Evolutionary conservation across 2,888 invertebrate species (phyloP), one percentile per base, ranked within the genome.

Genomic region (Machimus rusticus): DNA sequence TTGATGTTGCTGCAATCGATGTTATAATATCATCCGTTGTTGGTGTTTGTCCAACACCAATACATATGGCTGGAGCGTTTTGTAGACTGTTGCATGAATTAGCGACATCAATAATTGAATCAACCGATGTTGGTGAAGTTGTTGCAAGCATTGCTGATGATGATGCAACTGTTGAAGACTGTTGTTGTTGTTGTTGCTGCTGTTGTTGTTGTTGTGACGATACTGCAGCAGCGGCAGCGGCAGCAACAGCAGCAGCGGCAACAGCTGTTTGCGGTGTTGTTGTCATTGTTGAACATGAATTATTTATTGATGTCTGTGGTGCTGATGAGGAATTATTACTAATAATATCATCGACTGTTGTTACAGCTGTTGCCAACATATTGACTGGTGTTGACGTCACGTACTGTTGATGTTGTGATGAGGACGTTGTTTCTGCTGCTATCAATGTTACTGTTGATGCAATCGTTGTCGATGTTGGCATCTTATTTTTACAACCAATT

Each of bases 31-130:
- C 82, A 74, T 88, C 88, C 4, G 79, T 81, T 74, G 87, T 87
- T 46, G 66, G 8, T 37, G 79, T 86, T 39, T 79, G 81, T 1
- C 74, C 85, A 74, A 79, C 51, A 31, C 88, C 88, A 77, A 88
- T 88, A 39, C 88, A 88, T 39, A 89, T 89, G 23, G 89, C 77
- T 39, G 88, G 88, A 39, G 87, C 87, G 39, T 88, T 82, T 88
- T 74, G 23, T 14, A 87, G 78, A 86, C 86, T 88, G 74, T 87
- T 87, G 43, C 87, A 87, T 1, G 86, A 86, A 74, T 87, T 87
- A 19, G 85, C 55, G 16, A 86, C 88, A 85, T 85, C 85, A 74
- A 85, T 74, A n/a, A 87, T 84, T 16, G 87, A 87, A 46, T 89
- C 88, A 55, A 87, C 87, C 46, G 88, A 77, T 19, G 87, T 74